Base-by-base conservation (phyloP, 2,113 vertebrate genomes). In the Gavia stellata region DNA sequence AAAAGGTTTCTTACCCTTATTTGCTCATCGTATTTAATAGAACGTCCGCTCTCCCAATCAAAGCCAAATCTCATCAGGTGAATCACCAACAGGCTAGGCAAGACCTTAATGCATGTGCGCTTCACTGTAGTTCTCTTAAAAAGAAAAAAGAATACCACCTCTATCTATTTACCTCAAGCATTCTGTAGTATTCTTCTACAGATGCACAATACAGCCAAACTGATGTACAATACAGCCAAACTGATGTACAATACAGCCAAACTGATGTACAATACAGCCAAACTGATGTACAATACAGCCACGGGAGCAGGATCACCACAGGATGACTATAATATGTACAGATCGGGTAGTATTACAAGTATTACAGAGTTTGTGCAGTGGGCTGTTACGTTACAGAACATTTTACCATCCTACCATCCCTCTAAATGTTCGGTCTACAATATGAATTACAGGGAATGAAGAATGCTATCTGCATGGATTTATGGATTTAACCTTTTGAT, bases 61-160 rank as follows among this genome's bases (percentile, higher is more conserved):
- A 99, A 99, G 92, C 99, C 99, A 72, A 99, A 99, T 78, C 99
- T 99, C 99, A 99, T 99, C 56, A 99, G 98, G 95, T 99, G 99
- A 93, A 99, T 99, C 66, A 99, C 99, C 95, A 99, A 97, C 62
- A 99, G 98, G 38, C 98, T 99, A 52, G 99, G 99, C 29, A 99
- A 97, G 55, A 99, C 99, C 92, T 99, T 99, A 94, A 99, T 99
- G 75, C 99, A 99, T 0, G 99, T 99, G 59, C 99, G 98, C 95
- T 99, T 99, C 96, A 99, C 99, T 56, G 99, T 99, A 91, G 99
- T 99, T 97, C 99, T 99, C 99, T 99, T 98, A 70, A 97, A 97
- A 89, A 97, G 88, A 97, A 59, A 90, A 50, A 90, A 96, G 71
- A 93, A 25, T 44, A 70, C 92, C 93, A 97, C 67, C 56, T 96